Conservation (phyloP, 2,888 invertebrate genomes). For the Synanthedon tipuliformis region DNA sequence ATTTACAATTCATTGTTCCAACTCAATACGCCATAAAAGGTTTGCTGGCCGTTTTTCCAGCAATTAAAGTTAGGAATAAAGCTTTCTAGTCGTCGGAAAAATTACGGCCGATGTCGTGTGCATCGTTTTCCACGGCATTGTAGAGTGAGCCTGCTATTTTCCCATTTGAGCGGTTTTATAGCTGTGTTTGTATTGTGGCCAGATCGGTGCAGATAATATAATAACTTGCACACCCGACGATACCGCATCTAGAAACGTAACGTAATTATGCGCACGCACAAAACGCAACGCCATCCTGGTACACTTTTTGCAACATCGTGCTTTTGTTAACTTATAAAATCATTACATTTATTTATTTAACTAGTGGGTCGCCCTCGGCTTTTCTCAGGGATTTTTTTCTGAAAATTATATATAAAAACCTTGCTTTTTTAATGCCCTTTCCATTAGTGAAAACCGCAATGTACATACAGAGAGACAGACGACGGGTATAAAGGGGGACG, state of each 20-base stretch:
- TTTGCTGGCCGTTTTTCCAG: conserved; percentile 26
- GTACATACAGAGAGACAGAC: too few species aligned
- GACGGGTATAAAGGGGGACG: too few species aligned
- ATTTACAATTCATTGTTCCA: conserved; percentile 18
- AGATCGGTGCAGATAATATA: conserved; percentile 53
- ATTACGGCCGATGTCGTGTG: conserved; percentile 28
- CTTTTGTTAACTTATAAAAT: too few species aligned
- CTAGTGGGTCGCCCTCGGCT: too few species aligned
- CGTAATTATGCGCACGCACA: conserved; percentile 63
- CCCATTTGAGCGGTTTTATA: conserved; percentile 66
- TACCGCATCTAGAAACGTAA: conserved; percentile 55
- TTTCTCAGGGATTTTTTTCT: too few species aligned
- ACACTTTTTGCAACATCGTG: background rate
- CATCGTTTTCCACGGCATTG: conserved; percentile 60
- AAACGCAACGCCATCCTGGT: background rate
- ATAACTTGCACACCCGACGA: conserved; percentile 41
- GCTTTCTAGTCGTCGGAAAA: conserved; percentile 57
- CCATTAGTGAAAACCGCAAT: too few species aligned
- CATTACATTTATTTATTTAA: too few species aligned
- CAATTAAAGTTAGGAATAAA: conserved; percentile 34
- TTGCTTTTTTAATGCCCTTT: too few species aligned
- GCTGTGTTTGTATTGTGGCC: conserved; percentile 36
- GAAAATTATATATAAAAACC: too few species aligned
- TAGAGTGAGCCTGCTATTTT: conserved; percentile 64
- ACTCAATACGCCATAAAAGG: conserved; percentile 21